A percentile compares a stretch with the other conserved stretches of the same genome.
These are phyloP conservation scores for Garrulus glandarius DNA, from an alignment of 2,797 vertebrate genomes.

Conservation along the genomic window DNA sequence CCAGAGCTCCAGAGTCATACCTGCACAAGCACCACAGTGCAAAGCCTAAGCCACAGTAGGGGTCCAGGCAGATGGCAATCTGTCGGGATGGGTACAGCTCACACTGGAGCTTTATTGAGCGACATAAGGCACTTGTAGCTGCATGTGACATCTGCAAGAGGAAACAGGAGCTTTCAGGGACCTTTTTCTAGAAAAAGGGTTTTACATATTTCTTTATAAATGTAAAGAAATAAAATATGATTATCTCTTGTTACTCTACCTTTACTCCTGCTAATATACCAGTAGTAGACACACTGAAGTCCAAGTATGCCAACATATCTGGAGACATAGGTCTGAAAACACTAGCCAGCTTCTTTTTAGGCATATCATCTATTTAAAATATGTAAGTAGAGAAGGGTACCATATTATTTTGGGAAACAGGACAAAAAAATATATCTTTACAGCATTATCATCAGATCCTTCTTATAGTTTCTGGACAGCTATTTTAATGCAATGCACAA, in stretches of 20 bases:
- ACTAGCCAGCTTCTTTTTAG: conserved; percentile 86
- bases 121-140: conserved; percentile 96
- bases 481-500: not conserved
- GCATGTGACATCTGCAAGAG: conserved; percentile 89
- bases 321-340: conserved; percentile 89
- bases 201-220: not conserved
- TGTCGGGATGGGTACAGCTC: conserved; percentile 95
- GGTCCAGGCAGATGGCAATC: conserved; percentile 95
- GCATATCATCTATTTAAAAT: conserved; percentile 86
- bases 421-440: not conserved
- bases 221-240: not conserved
- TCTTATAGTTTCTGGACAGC: not conserved
- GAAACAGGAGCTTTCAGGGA: not conserved
- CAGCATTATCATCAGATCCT: not conserved
- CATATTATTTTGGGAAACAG: not conserved
- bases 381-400: not conserved
- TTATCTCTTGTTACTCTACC: conserved; percentile 68
- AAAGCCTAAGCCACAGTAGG: conserved; percentile 94
- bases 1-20: not conserved
- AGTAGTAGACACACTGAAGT: conserved; percentile 97
- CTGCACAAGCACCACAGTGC: conserved; percentile 96
- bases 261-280: conserved; percentile 96
- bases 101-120: conserved; percentile 95
- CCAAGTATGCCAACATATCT: conserved; percentile 92
- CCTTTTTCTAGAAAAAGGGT: not conserved